phyloP scores from a whole-genome alignment of 2,888 invertebrate genomes.

The Plagiodera versicolora region DNA sequence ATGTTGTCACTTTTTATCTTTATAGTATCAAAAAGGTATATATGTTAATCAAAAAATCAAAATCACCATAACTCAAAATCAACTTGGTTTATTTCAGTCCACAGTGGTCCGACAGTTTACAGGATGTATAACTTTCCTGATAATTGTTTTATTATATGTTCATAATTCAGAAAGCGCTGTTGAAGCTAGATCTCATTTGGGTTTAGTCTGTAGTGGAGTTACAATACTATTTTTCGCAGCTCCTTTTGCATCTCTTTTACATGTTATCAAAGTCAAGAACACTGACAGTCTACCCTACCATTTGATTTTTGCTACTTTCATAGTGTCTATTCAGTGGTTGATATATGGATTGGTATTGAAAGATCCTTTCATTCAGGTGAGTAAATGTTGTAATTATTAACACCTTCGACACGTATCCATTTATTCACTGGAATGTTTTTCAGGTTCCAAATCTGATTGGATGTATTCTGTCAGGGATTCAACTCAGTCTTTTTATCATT shows the following conservation, averaged over 20 bases:
- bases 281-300: slow-evolving; percentile 88
- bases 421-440: slow-evolving; percentile 26
- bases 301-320: slow-evolving; percentile 79
- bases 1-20: slow-evolving; percentile 70
- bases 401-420: too few relatives aligned
- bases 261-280: slow-evolving; percentile 78
- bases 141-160: slow-evolving; percentile 63
- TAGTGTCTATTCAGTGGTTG: slow-evolving; percentile 83
- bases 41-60: too few relatives aligned
- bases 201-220: slow-evolving; percentile 70
- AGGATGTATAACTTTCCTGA: slow-evolving; percentile 58
- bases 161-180: slow-evolving; percentile 59
- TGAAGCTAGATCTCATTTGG: slow-evolving; percentile 63
- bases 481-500: slow-evolving; percentile 75
- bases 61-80: neutral
- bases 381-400: too few relatives aligned
- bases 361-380: slow-evolving; percentile 80
- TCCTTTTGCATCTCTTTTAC: slow-evolving; percentile 75
- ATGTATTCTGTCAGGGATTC: slow-evolving; percentile 70
- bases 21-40: slow-evolving; percentile 73
- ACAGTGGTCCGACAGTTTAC: slow-evolving; percentile 65
- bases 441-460: slow-evolving; percentile 83
- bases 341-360: slow-evolving; percentile 77
- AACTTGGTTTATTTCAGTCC: slow-evolving; percentile 50
- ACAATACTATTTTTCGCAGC: slow-evolving; percentile 82